Percentiles rank a stretch among this genome's conserved stretches.
Evolutionary conservation across 2,888 invertebrate genomes (phyloP).

Genomic region (Drepanosiphum platanoidis): DNA sequence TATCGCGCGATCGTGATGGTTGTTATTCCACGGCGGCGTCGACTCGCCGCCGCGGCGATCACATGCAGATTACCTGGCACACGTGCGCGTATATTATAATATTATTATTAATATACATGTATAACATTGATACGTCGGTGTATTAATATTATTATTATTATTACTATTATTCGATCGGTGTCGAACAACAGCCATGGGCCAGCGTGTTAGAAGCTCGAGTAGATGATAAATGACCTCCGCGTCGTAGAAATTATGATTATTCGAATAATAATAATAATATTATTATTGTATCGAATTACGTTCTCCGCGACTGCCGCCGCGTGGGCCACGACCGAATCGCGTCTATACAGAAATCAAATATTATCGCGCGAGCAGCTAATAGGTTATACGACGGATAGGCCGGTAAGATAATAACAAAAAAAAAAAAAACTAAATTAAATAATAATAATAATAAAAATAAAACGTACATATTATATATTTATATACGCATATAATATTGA

Average conservation of each 20-base stretch:
- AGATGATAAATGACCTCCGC: constrained; percentile 37
- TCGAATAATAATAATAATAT: background rate
- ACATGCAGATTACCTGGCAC: background rate
- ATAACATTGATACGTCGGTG: background rate
- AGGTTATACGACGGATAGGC: constrained; percentile 25
- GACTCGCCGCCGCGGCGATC: too few relatives aligned
- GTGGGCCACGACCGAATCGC: constrained; percentile 39
- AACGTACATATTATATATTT: background rate
- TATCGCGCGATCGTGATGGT: too few relatives aligned
- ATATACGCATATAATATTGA: background rate
- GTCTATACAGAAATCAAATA: constrained; percentile 33
- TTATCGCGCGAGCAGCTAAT: constrained; percentile 35
- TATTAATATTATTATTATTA: too few relatives aligned
- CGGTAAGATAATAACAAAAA: constrained; percentile 1
- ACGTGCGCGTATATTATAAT: background rate
- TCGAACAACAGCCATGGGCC: constrained; percentile 31
- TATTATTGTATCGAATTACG: constrained; percentile 41
- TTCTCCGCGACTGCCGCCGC: constrained; percentile 33
- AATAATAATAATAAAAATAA: constrained; percentile 5
- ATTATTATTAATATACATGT: background rate
- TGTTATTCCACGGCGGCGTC: background rate
- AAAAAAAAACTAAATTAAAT: constrained; percentile 42
- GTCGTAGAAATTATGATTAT: constrained; percentile 19
- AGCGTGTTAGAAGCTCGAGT: background rate
- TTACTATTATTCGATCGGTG: background rate